Conservation (phyloP, 2,113 vertebrate genomes). For the Bambusicola thoracicus region DNA sequence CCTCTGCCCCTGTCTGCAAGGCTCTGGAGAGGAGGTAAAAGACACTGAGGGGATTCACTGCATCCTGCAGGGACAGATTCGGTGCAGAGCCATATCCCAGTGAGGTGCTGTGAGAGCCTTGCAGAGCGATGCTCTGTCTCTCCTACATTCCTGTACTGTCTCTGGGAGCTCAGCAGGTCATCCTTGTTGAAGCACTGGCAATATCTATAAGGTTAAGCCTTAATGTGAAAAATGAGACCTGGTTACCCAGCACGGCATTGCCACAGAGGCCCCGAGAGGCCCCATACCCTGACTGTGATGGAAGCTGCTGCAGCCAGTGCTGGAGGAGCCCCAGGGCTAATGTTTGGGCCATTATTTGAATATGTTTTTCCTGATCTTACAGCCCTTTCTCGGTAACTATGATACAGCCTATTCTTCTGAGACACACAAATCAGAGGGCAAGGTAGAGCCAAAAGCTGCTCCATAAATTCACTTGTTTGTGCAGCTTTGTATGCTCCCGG, state of each 20-base stretch:
- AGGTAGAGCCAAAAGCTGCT: neutral
- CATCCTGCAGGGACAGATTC: neutral
- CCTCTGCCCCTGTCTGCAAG: neutral
- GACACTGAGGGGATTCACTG: neutral
- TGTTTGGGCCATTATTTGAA: neutral
- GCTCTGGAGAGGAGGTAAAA: neutral
- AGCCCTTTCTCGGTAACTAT: neutral
- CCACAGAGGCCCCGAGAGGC: neutral
- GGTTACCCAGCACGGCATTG: rapidly evolving
- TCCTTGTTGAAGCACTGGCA: neutral
- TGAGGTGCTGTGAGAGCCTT: neutral
- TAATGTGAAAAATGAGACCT: neutral
- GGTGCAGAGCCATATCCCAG: neutral
- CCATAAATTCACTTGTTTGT: constrained; percentile 44
- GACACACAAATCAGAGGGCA: constrained; percentile 9
- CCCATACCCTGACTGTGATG: rapidly evolving
- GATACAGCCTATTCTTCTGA: neutral
- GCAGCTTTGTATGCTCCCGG: neutral
- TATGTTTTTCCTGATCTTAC: constrained; percentile 3
- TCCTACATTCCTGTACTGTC: neutral
- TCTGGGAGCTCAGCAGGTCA: neutral
- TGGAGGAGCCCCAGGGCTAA: neutral
- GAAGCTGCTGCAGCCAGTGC: neutral
- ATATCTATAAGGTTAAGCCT: neutral
- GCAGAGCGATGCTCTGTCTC: neutral